Evolutionary conservation across 2,888 invertebrate species (phyloP), one percentile per base, ranked within the genome.

Genomic region (Morpho deidamia): DNA sequence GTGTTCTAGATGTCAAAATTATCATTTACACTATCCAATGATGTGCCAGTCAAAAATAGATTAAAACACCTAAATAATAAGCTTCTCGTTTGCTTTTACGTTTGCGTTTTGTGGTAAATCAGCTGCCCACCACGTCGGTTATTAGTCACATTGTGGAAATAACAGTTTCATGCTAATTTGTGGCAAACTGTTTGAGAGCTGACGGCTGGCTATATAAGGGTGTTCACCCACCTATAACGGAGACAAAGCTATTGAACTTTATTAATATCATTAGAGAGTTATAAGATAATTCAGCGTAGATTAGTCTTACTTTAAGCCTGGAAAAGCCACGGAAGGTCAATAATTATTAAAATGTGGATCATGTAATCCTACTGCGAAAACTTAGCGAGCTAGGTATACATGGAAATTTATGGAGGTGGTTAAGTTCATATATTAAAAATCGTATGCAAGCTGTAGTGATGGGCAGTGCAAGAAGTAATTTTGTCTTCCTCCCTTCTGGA

Each of bases 81-180:
- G 43, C 7, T 37, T 11, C 23, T 11, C 7, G 7, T 43, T 50
- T n/a, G 32, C 37, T 8, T 43, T 43, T 7, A 43, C 9, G 4
- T 10, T 4, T 11, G 7, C 11, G 10, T 34, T 43, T 50, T 50
- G 34, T 50, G 43, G 9, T 35, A 12, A 50, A 50, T 37, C 49
- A 23, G 35, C n/a, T 50, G 37, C 37, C 32, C 11, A 42, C 50
- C 50, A 11, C 42, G 14, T 43, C 10, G 23, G 37, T 32, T 50
- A 37, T 43, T 50, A 50, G 43, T 50, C 50, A 43, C 50, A 50
- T 42, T 50, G 49, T 50, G 50, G 43, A 37, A 43, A 50, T 43
- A 50, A 50, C 37, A 37, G 50, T 50, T 50, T 50, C 43, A 50
- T 50, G 50, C 50, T 50, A 50, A 50, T 50, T 50, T 50, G 50